Conservation (phyloP, 2,113 vertebrate genomes). For the Vulpes lagopus region DNA sequence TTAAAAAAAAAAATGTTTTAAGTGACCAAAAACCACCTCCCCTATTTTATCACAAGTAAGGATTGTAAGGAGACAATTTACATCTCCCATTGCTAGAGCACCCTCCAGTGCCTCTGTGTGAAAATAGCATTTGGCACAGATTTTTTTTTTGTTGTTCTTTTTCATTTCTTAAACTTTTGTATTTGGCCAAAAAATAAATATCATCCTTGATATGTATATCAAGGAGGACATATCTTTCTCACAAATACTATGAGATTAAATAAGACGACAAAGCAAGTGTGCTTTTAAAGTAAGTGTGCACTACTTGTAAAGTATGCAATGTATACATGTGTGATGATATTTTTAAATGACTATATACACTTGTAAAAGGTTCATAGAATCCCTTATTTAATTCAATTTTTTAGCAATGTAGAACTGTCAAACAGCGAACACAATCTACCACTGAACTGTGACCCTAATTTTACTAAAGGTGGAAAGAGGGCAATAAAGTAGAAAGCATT, state of each 20-base stretch:
- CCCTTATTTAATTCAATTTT: not conserved
- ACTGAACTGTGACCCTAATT: not conserved
- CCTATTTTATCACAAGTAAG: not conserved
- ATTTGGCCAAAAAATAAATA: not conserved
- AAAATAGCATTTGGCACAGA: slow-evolving; percentile 60
- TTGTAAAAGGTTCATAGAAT: not conserved
- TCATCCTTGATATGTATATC: not conserved
- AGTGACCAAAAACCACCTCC: slow-evolving; percentile 17
- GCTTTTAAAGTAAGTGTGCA: not conserved
- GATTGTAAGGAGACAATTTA: slow-evolving; percentile 17
- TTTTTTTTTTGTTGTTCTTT: not conserved
- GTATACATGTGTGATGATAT: not conserved
- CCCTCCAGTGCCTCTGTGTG: slow-evolving; percentile 85
- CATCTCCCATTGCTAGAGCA: slow-evolving; percentile 82
- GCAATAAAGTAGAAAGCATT: not conserved
- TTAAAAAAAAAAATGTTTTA: not conserved
- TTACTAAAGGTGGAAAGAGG: not conserved
- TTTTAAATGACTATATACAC: not conserved
- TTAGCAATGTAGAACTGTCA: not conserved
- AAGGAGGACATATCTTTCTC: not conserved
- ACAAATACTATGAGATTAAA: not conserved
- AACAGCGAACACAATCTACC: not conserved
- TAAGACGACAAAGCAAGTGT: not conserved
- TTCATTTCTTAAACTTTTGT: not conserved
- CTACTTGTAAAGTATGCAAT: not conserved